Conservation (phyloP, 2,113 vertebrate genomes). For the Pomatorhinus ruficollis region DNA sequence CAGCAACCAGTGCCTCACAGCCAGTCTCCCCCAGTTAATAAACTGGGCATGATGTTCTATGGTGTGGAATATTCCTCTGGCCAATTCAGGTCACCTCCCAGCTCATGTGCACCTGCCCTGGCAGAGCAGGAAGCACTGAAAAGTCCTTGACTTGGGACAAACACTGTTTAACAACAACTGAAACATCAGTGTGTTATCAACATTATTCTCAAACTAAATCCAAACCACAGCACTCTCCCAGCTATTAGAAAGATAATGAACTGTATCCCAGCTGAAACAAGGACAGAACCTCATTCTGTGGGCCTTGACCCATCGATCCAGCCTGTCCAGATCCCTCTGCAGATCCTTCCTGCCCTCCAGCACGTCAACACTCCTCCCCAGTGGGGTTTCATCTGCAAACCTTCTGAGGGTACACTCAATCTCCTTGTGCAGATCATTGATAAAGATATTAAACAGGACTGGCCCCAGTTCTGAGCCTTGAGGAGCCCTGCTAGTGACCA, state of each 20-base stretch:
- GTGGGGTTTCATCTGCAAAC: background rate
- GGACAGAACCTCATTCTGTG: background rate
- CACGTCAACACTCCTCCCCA: background rate
- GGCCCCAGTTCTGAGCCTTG: background rate
- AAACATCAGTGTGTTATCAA: background rate
- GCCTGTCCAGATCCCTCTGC: background rate
- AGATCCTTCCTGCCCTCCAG: background rate
- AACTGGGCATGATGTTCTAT: background rate
- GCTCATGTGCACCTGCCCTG: background rate
- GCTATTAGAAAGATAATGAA: background rate
- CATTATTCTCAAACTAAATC: background rate
- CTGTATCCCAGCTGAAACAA: background rate
- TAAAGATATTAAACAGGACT: background rate
- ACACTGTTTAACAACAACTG: background rate
- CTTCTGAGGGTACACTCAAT: background rate
- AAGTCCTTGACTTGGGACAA: background rate
- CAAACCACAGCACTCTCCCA: background rate
- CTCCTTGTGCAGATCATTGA: background rate
- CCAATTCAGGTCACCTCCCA: background rate
- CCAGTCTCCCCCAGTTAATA: background rate
- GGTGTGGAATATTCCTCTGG: background rate
- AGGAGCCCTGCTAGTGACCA: background rate
- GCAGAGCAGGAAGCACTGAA: background rate
- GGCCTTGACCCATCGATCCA: fast-evolving
- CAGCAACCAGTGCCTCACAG: background rate